Conservation (phyloP, 2,888 invertebrate genomes). For the Hylaea fasciaria region DNA sequence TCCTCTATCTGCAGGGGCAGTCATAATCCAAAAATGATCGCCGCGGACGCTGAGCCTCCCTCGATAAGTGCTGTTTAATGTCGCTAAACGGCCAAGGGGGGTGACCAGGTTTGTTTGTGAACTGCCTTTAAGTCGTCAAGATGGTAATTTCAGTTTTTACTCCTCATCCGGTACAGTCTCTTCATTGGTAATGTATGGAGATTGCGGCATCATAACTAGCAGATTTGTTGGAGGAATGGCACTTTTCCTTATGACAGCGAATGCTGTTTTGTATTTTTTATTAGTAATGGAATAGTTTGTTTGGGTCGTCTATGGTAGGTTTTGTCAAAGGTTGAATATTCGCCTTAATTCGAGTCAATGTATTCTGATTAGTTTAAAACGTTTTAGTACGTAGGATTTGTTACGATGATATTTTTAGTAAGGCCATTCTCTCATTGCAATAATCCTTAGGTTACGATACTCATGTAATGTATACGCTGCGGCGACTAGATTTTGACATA, state of each 20-base stretch:
- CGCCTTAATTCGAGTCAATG: no score
- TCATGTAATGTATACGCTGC: no score
- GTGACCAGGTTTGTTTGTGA: slow-evolving; percentile 42
- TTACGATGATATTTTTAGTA: no score
- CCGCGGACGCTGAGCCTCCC: slow-evolving; percentile 55
- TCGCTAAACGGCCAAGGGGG: slow-evolving; percentile 60
- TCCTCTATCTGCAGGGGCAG: slow-evolving; percentile 76
- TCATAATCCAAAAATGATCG: slow-evolving; percentile 83
- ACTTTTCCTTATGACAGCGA: slow-evolving; percentile 30
- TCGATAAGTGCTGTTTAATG: slow-evolving; percentile 79
- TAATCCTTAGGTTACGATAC: no score
- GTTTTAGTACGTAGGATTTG: no score
- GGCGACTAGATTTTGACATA: no score
- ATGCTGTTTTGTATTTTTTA: slow-evolving; percentile 10
- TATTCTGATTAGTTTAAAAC: no score
- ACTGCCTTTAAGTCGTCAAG: slow-evolving; percentile 25
- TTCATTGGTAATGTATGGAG: slow-evolving; percentile 36
- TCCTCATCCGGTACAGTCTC: slow-evolving; percentile 23
- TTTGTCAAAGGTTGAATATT: no score
- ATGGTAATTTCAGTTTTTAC: slow-evolving; percentile 40
- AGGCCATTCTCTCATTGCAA: no score
- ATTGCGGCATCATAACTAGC: slow-evolving; percentile 33
- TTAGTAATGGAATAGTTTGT: background rate
- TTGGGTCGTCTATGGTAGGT: background rate
- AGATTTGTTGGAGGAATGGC: slow-evolving; percentile 13